These are phyloP conservation scores for Euproctis similis DNA, from an alignment of 2,888 invertebrate species.

Conservation along the genomic window DNA sequence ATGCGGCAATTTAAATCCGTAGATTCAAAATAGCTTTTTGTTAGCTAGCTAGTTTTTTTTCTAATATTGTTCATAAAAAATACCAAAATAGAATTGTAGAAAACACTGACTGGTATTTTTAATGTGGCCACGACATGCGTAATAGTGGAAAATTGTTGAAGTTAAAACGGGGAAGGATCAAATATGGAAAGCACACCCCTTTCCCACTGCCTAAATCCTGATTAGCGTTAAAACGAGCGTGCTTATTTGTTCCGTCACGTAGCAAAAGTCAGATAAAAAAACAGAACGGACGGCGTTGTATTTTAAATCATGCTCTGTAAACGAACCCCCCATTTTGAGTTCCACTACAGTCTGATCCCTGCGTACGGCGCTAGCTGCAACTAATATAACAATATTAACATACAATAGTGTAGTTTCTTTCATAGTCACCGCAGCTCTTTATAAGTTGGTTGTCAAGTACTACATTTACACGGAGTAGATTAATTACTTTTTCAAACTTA, in stretches of 20 bases:
- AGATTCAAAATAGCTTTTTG: too few species aligned
- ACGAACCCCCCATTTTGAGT: conserved; percentile 37
- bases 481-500: conserved; percentile 55
- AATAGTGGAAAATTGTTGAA: too few species aligned
- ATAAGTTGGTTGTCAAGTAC: conserved; percentile 26
- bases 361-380: conserved; percentile 23
- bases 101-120: too few species aligned
- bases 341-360: conserved; percentile 33
- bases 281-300: conserved; percentile 49
- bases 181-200: conserved; percentile 23
- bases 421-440: conserved; percentile 21
- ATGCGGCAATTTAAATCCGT: too few species aligned
- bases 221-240: conserved; percentile 35
- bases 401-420: conserved; percentile 14
- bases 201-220: conserved; percentile 15
- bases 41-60: too few species aligned
- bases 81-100: too few species aligned
- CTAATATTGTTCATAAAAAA: too few species aligned
- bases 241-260: conserved; percentile 52
- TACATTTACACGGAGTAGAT: conserved; percentile 47
- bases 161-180: conserved; percentile 5
- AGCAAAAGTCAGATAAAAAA: conserved; percentile 61
- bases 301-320: conserved; percentile 56
- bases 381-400: conserved; percentile 7
- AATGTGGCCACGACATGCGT: too few species aligned